Conservation (phyloP, 2,113 vertebrate species). For the Phocoena sinus region DNA sequence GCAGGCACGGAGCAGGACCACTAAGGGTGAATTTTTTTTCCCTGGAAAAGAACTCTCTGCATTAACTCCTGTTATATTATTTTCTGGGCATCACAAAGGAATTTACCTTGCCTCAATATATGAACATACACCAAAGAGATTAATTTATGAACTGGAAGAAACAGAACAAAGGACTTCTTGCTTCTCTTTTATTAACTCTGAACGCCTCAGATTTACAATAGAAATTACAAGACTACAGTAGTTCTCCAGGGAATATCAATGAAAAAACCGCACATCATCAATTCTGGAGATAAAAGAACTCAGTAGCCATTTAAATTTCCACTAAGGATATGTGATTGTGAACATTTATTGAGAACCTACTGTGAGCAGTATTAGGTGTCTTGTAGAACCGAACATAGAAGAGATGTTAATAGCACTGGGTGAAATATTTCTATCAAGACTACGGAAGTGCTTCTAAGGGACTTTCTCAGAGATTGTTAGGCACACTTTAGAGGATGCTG, state of each 20-base stretch:
- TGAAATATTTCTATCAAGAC: neutral
- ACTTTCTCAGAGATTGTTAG: constrained; percentile 22
- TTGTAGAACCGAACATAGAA: neutral
- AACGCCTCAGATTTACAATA: constrained; percentile 44
- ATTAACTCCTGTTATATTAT: neutral
- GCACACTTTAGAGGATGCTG: constrained; percentile 3
- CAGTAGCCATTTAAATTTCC: constrained; percentile 3
- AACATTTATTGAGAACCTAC: constrained; percentile 16
- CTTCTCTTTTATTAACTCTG: constrained; percentile 42
- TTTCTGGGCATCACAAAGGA: neutral
- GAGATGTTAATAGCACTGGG: neutral
- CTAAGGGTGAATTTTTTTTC: neutral
- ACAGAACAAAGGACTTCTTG: neutral
- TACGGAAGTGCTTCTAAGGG: neutral
- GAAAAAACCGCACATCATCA: constrained; percentile 23
- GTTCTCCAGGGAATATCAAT: constrained; percentile 22
- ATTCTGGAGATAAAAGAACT: constrained; percentile 18
- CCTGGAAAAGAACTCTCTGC: neutral
- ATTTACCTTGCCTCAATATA: constrained; percentile 31
- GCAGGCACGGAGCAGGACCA: neutral
- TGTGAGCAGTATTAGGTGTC: neutral
- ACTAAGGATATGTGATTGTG: neutral
- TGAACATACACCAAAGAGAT: constrained; percentile 31
- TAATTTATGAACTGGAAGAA: constrained; percentile 53
- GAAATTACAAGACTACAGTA: neutral